Conservation (phyloP, 2,888 invertebrate genomes). For the Eupithecia insigniata region DNA sequence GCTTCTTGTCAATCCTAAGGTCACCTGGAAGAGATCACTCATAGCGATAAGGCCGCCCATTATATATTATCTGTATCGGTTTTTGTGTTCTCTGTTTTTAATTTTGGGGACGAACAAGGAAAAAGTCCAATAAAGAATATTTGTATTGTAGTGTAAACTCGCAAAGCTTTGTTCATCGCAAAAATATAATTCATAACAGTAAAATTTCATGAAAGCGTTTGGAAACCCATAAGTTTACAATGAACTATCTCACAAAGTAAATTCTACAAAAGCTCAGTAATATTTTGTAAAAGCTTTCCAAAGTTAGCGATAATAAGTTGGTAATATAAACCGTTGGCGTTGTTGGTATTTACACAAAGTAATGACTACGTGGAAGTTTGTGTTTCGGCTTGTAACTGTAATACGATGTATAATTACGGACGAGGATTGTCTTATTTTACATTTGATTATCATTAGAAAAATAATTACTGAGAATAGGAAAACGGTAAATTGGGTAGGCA, state of each 20-base stretch:
- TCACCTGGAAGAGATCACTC: no score
- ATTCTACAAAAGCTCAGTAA: constrained; percentile 4
- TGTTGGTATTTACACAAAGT: constrained; percentile 15
- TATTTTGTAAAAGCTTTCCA: constrained; percentile 20
- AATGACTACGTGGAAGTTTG: constrained; percentile 19
- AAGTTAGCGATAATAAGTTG: constrained; percentile 22
- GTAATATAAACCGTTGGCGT: constrained; percentile 20
- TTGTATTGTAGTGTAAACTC: no score
- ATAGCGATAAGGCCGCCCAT: no score
- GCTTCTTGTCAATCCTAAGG: no score
- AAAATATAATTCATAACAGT: background rate
- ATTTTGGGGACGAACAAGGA: no score
- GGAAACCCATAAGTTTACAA: constrained; percentile 8
- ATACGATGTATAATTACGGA: background rate
- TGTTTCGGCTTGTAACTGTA: background rate
- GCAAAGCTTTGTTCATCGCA: background rate
- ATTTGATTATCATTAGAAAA: no score
- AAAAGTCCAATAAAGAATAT: no score
- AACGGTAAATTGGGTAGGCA: no score
- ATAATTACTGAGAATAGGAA: no score
- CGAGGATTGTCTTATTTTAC: background rate
- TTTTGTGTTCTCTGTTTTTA: no score
- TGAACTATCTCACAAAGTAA: constrained; percentile 10
- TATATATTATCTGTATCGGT: no score
- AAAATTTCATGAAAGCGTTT: background rate